Percentiles rank a stretch among this genome's conserved stretches.
These are phyloP conservation scores for Tenualosa ilisha DNA, from an alignment of 2,797 vertebrate species.

Conservation along the genomic window DNA sequence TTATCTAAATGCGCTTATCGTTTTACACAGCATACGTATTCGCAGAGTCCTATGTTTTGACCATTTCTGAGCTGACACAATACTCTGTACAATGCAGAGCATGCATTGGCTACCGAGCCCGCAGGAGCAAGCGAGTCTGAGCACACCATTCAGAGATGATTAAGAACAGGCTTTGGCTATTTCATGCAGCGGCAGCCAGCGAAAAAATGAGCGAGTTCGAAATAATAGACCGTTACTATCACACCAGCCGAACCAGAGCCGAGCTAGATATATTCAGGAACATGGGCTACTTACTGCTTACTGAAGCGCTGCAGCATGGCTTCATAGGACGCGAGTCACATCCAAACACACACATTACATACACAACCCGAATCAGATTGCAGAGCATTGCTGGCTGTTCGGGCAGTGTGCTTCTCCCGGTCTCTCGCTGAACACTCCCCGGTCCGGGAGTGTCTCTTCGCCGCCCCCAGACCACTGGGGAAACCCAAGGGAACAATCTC, in stretches of 20 bases:
- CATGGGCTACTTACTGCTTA: not conserved
- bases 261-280: not conserved
- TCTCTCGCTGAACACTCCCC: not conserved
- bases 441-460: not conserved
- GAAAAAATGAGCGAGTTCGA: not conserved
- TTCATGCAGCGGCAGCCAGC: not conserved
- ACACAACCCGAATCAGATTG: not conserved
- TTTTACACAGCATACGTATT: not conserved
- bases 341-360: not conserved
- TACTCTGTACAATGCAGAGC: not conserved
- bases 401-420: not conserved
- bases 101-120: not conserved
- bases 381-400: not conserved
- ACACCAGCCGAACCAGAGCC: not conserved
- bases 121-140: not conserved
- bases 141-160: not conserved
- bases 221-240: not conserved
- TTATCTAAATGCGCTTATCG: not conserved
- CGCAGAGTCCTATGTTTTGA: not conserved
- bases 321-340: not conserved
- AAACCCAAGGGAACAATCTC: not conserved
- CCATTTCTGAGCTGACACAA: not conserved
- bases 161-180: slow-evolving; percentile 8
- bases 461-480: not conserved
- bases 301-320: slow-evolving; percentile 1